Conservation (phyloP, 2,797 vertebrate species). For the Siniperca obscura region DNA sequence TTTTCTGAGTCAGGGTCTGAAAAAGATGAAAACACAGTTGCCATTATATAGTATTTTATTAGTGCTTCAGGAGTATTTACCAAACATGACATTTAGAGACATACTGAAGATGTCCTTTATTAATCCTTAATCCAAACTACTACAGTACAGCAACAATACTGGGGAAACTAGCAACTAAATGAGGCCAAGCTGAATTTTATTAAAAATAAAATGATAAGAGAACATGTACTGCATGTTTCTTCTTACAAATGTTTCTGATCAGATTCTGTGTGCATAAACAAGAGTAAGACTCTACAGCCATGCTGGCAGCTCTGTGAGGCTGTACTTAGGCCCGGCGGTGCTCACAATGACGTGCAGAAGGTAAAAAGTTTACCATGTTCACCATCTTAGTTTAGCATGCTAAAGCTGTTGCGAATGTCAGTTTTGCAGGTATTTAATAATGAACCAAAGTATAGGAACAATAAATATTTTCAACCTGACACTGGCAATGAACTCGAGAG, state of each 20-base stretch:
- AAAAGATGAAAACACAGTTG: not conserved
- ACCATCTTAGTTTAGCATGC: not conserved
- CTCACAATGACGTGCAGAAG: not conserved
- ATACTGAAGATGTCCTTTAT: not conserved
- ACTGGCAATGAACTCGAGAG: not conserved
- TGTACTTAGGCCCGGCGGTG: too few relatives aligned
- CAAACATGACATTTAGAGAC: not conserved
- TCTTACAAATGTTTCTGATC: not conserved
- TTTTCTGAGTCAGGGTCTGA: conserved; percentile 41
- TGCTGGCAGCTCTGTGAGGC: too few relatives aligned
- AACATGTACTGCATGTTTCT: not conserved
- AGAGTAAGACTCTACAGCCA: too few relatives aligned
- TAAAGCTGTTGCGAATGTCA: not conserved
- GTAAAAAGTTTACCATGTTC: not conserved
- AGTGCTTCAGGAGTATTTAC: not conserved
- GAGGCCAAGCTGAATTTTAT: not conserved
- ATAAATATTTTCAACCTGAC: too few relatives aligned
- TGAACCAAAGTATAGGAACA: too few relatives aligned
- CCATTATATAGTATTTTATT: not conserved
- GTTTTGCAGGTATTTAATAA: too few relatives aligned
- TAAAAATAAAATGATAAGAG: not conserved
- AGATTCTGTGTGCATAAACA: too few relatives aligned
- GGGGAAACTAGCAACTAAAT: not conserved
- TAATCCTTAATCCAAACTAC: not conserved
- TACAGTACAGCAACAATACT: not conserved